Conservation (phyloP, 2,888 invertebrate genomes). For the Bellardia bayeri region DNA sequence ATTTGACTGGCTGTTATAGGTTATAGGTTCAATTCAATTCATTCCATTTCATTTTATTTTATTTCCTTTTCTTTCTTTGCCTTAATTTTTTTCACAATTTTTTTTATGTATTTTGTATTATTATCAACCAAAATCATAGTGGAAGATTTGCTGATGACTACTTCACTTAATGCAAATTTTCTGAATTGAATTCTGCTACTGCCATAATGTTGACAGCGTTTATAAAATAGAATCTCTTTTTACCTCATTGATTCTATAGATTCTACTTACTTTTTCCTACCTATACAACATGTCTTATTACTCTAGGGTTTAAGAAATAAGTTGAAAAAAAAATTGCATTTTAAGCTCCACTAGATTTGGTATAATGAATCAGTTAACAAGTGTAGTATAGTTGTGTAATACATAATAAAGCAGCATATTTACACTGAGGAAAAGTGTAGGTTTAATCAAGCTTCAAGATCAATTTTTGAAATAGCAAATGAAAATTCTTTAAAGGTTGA, state of each 20-base stretch:
- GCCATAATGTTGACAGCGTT: slow-evolving; percentile 7
- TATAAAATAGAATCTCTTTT: slow-evolving; percentile 44
- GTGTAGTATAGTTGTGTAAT: slow-evolving; percentile 56
- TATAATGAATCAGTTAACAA: slow-evolving; percentile 73
- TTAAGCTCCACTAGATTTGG: slow-evolving; percentile 69
- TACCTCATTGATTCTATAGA: slow-evolving; percentile 48
- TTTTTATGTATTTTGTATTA: slow-evolving; percentile 48
- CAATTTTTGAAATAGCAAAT: no score
- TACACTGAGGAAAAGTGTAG: slow-evolving; percentile 32
- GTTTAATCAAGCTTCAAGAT: no score
- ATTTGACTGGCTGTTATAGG: slow-evolving; percentile 65
- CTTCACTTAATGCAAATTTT: slow-evolving; percentile 77
- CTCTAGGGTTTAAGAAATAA: slow-evolving; percentile 48
- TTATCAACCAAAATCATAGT: slow-evolving; percentile 71
- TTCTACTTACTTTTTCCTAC: slow-evolving; percentile 29
- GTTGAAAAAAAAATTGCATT: slow-evolving; percentile 68
- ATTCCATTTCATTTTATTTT: slow-evolving; percentile 55
- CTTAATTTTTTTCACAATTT: slow-evolving; percentile 22
- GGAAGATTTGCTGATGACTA: slow-evolving; percentile 75
- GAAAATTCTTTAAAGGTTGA: no score
- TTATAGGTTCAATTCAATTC: slow-evolving; percentile 52
- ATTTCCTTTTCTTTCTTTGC: slow-evolving; percentile 20
- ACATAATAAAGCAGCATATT: slow-evolving; percentile 20
- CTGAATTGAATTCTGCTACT: slow-evolving; percentile 71
- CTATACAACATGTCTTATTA: slow-evolving; percentile 53